Evolutionary conservation across 2,888 invertebrate genomes (phyloP), one percentile per base, ranked within the genome.

Genomic region (Cephus sareptanus): DNA sequence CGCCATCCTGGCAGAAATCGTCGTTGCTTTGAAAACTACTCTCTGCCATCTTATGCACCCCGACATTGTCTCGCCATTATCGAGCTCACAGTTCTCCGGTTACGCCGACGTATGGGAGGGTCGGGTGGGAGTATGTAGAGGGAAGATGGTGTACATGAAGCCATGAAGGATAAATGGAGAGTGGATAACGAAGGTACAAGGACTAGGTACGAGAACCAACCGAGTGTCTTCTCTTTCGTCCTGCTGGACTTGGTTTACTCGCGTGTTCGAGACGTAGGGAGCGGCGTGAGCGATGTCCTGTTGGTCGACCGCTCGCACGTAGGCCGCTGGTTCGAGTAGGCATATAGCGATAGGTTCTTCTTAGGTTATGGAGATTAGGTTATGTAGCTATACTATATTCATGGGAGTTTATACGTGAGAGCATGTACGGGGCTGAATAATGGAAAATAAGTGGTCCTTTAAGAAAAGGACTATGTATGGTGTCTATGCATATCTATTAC

Each of bases 121-220:
- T 23, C 56, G 56, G 9, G 9, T 56, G 23, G 56, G 56, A 56
- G 56, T 9, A 9, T 23, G 84, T 83, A 85, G 84, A 85, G 81
- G 81, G 79, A 73, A 77, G 77, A 77, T 35, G 73, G 74, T 75
- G 78, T 78, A 82, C 80, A 79, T 79, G 81, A 69, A 74, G 77
- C 74, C 81, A 81, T 85, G 87, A 87, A 88, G 87, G 86, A 90
- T 89, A 89, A 89, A 90, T 87, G 89, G 87, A 79, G 85, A 87
- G 88, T 87, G 89, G 88, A 90, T 89, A 90, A 90, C 89, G 89
- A 88, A 90, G 87, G 89, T 89, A 90, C 90, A 88, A 89, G 89
- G 86, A 23, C 56, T 56, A 56, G 56, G 86, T 87, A 86, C 86
- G 85, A 84, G 88, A 86, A 86, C 85, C 85, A 86, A 87, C 85